phyloP scores from a whole-genome alignment of 2,888 invertebrate genomes.

The Eristalis pertinax region DNA sequence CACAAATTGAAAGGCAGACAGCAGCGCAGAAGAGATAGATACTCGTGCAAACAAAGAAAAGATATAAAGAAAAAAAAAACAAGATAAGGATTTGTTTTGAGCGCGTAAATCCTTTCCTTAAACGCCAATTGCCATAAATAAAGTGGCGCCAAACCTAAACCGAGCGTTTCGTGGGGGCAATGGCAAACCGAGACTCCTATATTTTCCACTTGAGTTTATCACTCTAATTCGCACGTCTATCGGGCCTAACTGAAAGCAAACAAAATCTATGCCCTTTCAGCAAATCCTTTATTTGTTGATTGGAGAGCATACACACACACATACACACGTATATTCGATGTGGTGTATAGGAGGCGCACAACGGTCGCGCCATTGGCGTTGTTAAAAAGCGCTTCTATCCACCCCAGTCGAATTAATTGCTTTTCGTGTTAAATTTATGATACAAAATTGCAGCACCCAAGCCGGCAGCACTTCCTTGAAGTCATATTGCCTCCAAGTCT shows the following conservation, averaged over 20 bases:
- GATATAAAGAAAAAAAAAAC: slow-evolving; percentile 49
- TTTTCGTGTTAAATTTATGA: slow-evolving; percentile 64
- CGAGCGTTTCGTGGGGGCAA: slow-evolving; percentile 22
- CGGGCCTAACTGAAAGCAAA: slow-evolving; percentile 63
- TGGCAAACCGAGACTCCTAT: slow-evolving; percentile 45
- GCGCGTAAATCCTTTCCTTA: slow-evolving; percentile 58
- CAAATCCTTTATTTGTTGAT: slow-evolving; percentile 27
- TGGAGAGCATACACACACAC: not conserved
- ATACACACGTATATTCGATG: not conserved
- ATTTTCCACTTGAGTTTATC: slow-evolving; percentile 61
- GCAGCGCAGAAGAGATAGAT: not conserved
- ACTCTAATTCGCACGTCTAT: slow-evolving; percentile 66
- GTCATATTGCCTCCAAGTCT: slow-evolving; percentile 29
- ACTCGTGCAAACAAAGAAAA: slow-evolving; percentile 20
- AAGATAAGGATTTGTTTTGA: slow-evolving; percentile 58
- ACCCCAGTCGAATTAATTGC: slow-evolving; percentile 55
- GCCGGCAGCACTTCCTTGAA: slow-evolving; percentile 12
- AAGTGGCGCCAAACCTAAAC: slow-evolving; percentile 62
- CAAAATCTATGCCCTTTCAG: slow-evolving; percentile 49
- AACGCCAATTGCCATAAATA: slow-evolving; percentile 64
- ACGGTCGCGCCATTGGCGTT: slow-evolving; percentile 22
- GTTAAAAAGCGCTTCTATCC: slow-evolving; percentile 46
- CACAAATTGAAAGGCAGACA: slow-evolving; percentile 49
- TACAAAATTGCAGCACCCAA: slow-evolving; percentile 57
- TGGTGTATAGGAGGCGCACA: slow-evolving; percentile 7